Conservation (phyloP, 2,797 vertebrate species). For the Intellagama lesueurii region DNA sequence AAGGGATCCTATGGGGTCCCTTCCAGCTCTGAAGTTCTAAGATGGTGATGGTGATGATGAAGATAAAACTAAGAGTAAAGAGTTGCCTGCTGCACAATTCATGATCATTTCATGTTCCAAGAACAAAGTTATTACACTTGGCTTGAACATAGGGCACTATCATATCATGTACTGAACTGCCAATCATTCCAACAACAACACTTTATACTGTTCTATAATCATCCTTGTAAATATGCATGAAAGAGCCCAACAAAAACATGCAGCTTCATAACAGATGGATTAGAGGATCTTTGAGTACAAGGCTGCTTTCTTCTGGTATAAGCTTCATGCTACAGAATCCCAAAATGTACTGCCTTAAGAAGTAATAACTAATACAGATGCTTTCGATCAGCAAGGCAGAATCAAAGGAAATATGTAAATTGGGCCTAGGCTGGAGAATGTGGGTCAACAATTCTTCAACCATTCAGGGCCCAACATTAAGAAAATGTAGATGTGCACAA, state of each 20-base stretch:
- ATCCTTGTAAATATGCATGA: not conserved
- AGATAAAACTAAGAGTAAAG: not conserved
- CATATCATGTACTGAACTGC: slow-evolving; percentile 23
- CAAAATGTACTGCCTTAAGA: not conserved
- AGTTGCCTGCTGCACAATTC: not conserved
- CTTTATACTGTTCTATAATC: not conserved
- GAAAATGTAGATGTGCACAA: not conserved
- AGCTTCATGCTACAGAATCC: not conserved
- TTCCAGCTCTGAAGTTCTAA: no score
- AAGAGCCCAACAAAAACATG: not conserved
- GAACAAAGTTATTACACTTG: slow-evolving; percentile 14
- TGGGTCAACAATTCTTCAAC: not conserved
- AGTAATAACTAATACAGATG: not conserved
- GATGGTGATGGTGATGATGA: no score
- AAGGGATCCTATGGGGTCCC: not conserved
- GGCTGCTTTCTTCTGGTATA: not conserved
- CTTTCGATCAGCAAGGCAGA: not conserved
- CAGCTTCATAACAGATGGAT: slow-evolving; percentile 16
- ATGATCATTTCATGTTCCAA: slow-evolving; percentile 3
- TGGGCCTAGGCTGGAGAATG: not conserved
- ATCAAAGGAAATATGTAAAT: not conserved
- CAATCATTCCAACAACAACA: slow-evolving; percentile 19
- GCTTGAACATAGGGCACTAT: slow-evolving; percentile 16
- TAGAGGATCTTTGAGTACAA: not conserved
- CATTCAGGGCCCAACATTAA: not conserved